These are phyloP conservation scores for Allobates femoralis DNA, from an alignment of 2,797 vertebrate genomes.

Conservation along the genomic window DNA sequence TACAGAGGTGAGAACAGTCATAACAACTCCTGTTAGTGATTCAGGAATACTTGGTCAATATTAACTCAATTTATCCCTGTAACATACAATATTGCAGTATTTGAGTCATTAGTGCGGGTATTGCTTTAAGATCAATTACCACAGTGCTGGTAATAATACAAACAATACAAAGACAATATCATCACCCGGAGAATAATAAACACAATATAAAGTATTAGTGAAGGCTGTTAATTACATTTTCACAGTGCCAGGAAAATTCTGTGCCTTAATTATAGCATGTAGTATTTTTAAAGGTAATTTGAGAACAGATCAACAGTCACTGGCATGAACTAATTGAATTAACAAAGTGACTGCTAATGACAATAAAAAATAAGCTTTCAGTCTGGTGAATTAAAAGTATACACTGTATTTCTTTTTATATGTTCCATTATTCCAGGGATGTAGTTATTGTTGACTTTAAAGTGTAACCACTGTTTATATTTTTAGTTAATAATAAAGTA, in stretches of 20 bases:
- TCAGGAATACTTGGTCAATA: slow-evolving; percentile 12
- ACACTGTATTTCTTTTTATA: not conserved
- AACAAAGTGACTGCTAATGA: not conserved
- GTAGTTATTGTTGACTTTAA: not conserved
- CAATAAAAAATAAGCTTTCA: not conserved
- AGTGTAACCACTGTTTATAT: too few relatives aligned
- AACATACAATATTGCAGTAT: not conserved
- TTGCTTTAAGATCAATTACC: not conserved
- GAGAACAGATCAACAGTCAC: not conserved
- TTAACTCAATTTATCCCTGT: not conserved
- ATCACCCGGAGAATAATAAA: slow-evolving; percentile 27
- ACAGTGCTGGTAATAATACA: not conserved
- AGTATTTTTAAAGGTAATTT: slow-evolving; percentile 1
- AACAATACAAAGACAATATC: not conserved
- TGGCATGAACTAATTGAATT: slow-evolving; percentile 24
- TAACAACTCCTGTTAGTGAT: slow-evolving; percentile 1
- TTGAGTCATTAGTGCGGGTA: not conserved
- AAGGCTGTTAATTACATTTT: not conserved
- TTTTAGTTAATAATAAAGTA: too few relatives aligned
- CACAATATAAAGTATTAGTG: not conserved
- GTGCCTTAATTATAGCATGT: not conserved
- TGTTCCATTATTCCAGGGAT: not conserved
- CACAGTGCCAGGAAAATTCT: not conserved
- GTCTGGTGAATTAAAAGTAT: not conserved
- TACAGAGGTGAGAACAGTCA: slow-evolving; percentile 18